phyloP scores from a whole-genome alignment of 2,888 invertebrate species.

The Euzophera pinguis region DNA sequence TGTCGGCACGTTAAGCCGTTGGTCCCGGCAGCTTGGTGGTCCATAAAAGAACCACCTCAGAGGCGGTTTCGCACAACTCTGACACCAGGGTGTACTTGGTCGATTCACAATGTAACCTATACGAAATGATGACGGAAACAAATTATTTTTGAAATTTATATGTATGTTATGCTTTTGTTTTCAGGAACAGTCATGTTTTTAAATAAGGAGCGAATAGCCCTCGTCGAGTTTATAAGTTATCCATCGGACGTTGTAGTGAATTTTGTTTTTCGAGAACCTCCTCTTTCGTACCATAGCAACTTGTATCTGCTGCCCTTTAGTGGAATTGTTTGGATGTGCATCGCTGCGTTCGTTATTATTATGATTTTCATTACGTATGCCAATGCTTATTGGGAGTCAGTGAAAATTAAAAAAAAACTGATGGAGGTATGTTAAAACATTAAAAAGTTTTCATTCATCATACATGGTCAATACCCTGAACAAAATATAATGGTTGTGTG shows the following conservation, averaged over 20 bases:
- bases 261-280: conserved; percentile 80
- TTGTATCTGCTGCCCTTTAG: conserved; percentile 82
- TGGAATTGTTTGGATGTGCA: conserved; percentile 79
- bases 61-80: too few relatives aligned
- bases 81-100: too few relatives aligned
- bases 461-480: too few relatives aligned
- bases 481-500: too few relatives aligned
- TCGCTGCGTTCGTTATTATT: conserved; percentile 55
- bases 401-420: not conserved
- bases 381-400: conserved; percentile 29
- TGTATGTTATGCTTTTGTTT: not conserved
- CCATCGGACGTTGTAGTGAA: not conserved
- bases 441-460: too few relatives aligned
- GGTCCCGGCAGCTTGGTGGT: too few relatives aligned
- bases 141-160: too few relatives aligned
- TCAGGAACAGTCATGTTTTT: conserved; percentile 7
- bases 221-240: not conserved
- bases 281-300: conserved; percentile 82
- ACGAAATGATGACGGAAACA: too few relatives aligned
- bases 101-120: too few relatives aligned
- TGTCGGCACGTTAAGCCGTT: too few relatives aligned
- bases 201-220: not conserved
- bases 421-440: not conserved
- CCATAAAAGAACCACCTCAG: too few relatives aligned
- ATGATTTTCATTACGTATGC: conserved; percentile 37